These are phyloP conservation scores for Chymomyza fuscimana DNA, from an alignment of 2,888 invertebrate species.

Conservation along the genomic window DNA sequence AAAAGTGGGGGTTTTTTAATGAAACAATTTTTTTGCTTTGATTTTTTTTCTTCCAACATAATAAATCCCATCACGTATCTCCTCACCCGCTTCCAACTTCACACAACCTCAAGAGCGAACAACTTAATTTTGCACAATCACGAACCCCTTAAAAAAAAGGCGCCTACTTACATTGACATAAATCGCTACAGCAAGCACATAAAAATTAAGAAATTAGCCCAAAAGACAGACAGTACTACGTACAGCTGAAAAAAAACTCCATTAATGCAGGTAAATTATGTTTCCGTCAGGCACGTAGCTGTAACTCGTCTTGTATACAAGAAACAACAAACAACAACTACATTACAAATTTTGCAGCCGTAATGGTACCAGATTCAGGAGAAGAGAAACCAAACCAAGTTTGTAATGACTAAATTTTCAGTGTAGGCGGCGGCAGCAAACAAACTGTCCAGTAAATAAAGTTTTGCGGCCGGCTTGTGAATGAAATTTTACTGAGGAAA, in stretches of 20 bases:
- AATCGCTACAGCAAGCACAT: conserved; percentile 48
- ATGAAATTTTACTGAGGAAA: conserved; percentile 53
- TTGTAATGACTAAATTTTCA: conserved; percentile 67
- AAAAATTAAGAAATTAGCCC: conserved; percentile 69
- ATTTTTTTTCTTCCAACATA: neutral
- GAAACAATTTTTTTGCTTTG: neutral
- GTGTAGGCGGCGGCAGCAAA: conserved; percentile 56
- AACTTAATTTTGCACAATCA: conserved; percentile 55
- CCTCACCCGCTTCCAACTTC: neutral
- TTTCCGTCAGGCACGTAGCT: conserved; percentile 3
- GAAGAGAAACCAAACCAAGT: conserved; percentile 20
- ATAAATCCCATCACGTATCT: neutral
- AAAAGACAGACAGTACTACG: conserved; percentile 13
- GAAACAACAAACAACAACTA: neutral
- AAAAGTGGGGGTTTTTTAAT: neutral
- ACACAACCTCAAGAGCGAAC: conserved; percentile 19
- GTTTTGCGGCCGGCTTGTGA: conserved; percentile 48
- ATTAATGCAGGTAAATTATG: conserved; percentile 44
- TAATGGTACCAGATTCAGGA: conserved; percentile 33
- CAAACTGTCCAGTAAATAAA: conserved; percentile 64
- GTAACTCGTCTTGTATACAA: conserved; percentile 16
- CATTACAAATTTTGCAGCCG: conserved; percentile 27
- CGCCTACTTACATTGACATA: conserved; percentile 24
- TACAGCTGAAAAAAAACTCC: conserved; percentile 22
- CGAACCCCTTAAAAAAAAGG: conserved; percentile 44